Percentiles rank a stretch among this genome's conserved stretches.
These are phyloP conservation scores for Stichodactyla mertensii DNA, from an alignment of 64 coral and sea anemone genomes.

Conservation along the genomic window DNA sequence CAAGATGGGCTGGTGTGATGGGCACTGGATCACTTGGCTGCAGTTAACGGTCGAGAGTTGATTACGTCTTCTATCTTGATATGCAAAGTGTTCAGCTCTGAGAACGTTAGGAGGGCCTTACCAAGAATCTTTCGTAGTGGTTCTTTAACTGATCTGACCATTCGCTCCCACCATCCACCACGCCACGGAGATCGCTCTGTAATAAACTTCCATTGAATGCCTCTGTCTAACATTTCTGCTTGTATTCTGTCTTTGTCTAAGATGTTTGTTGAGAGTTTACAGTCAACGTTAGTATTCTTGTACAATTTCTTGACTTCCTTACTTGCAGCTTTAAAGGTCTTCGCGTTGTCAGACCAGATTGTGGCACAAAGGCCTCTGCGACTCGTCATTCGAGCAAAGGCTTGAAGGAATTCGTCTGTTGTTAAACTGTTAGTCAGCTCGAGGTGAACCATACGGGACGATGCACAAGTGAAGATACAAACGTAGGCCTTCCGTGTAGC, in stretches of 20 bases:
- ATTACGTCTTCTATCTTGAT: slow-evolving; percentile 35
- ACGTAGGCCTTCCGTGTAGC: too few species aligned
- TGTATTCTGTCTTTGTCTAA: not conserved
- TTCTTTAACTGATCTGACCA: slow-evolving; percentile 19
- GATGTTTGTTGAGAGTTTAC: not conserved
- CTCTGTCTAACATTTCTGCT: not conserved
- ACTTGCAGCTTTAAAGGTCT: too few species aligned
- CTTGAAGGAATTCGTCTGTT: too few species aligned
- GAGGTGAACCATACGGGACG: too few species aligned
- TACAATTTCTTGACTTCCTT: too few species aligned
- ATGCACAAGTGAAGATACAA: too few species aligned
- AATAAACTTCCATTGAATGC: slow-evolving; percentile 41
- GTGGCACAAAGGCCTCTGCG: too few species aligned
- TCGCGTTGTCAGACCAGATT: too few species aligned
- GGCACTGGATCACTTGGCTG: slow-evolving; percentile 23
- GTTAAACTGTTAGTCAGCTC: too few species aligned
- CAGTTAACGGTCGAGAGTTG: slow-evolving; percentile 36
- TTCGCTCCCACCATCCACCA: slow-evolving; percentile 29
- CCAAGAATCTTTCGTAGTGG: slow-evolving; percentile 33
- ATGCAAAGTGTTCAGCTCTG: slow-evolving; percentile 26
- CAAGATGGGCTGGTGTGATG: slow-evolving; percentile 37
- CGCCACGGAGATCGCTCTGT: slow-evolving; percentile 22
- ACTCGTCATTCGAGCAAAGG: too few species aligned
- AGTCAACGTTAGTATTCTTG: too few species aligned
- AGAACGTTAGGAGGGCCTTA: slow-evolving; percentile 27